Base-by-base conservation (phyloP, 1,140 invertebrate genomes). In the Aphidius ervi region DNA sequence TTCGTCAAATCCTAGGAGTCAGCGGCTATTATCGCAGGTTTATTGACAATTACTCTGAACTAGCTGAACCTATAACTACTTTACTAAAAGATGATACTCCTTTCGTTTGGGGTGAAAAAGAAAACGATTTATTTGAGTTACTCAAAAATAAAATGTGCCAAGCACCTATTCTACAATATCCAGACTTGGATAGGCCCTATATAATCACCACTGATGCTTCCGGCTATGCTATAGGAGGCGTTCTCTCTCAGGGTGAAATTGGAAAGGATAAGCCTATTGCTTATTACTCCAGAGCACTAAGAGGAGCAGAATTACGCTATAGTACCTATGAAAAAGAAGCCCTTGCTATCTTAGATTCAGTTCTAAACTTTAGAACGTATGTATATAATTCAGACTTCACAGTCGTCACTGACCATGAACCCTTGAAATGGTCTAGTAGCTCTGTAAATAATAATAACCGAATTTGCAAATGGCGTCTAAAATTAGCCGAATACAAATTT, bases 381-480 rank as follows among this genome's bases (percentile, higher is more conserved):
- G 53, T 85, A 9, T 73, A 72, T 50, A 73, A 74, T 9, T 71
- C 20, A 37, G 61, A 74, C 43, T 83, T 83, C 65, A 73, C 49
- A 6, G 66, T 83, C 4, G 58, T 72, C 46, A 82, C 80, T 1
- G 82, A 85, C 63, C 78, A 83, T 59, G 71, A 70, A 62, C 71
- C 79, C 2, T 64, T 84, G 8, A 63, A 60, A 16, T 83, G 74
- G 72, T 59, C 82, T 1, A 65, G 68, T 9, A 68, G 66, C 16
- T 66, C 79, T 2, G 82, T 79, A 66, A 77, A 83, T 55, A 73
- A 77, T 8, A 75, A 70, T 9, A 71, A 74, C 42, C 65, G 78
- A 65, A 63, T 85, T 16, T 70, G 79, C 4, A 63, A 81, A n/a
- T 86, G 83, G 83, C 62, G 75, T 55, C 41, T 83, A 7, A 70